A percentile compares a stretch with the other conserved stretches of the same genome.
Conservation (phyloP, 2,797 vertebrate species). For the Macropus fuliginosus region DNA sequence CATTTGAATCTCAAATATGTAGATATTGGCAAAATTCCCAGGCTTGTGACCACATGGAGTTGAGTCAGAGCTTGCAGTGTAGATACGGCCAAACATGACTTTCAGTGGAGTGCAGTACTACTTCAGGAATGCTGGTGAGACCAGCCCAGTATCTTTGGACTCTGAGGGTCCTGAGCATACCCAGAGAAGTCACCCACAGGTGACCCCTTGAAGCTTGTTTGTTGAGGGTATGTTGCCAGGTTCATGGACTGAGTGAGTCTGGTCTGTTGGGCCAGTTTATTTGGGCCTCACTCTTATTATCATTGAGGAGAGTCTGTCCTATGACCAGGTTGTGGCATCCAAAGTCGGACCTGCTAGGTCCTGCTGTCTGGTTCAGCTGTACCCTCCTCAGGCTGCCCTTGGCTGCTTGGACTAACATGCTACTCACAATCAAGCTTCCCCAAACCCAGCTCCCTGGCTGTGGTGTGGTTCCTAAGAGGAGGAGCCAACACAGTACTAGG, state of each 20-base stretch:
- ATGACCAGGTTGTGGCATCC: not conserved
- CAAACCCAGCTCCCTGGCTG: not conserved
- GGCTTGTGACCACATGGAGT: not conserved
- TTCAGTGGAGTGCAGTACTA: not conserved
- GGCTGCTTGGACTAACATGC: not conserved
- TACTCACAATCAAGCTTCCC: not conserved
- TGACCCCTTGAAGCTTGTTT: not conserved
- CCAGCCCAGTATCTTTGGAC: not conserved
- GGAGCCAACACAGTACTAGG: not conserved
- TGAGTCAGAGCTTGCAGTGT: not conserved
- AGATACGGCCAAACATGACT: not conserved
- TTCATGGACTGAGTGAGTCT: not conserved
- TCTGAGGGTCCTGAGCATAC: not conserved
- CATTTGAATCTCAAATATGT: slow-evolving; percentile 4
- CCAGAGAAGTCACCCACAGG: not conserved
- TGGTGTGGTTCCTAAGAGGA: too few relatives aligned
- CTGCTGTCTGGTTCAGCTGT: not conserved
- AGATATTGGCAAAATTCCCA: not conserved
- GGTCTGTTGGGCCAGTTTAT: not conserved
- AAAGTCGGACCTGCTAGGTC: not conserved
- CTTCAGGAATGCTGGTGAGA: not conserved
- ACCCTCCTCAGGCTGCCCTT: not conserved
- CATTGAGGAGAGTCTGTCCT: not conserved
- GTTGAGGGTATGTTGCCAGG: not conserved
- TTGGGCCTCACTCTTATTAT: not conserved